Percentiles rank a stretch among this genome's conserved stretches.
Conservation (phyloP, 2,797 vertebrate genomes). For the Lagocephalus sceleratus region DNA sequence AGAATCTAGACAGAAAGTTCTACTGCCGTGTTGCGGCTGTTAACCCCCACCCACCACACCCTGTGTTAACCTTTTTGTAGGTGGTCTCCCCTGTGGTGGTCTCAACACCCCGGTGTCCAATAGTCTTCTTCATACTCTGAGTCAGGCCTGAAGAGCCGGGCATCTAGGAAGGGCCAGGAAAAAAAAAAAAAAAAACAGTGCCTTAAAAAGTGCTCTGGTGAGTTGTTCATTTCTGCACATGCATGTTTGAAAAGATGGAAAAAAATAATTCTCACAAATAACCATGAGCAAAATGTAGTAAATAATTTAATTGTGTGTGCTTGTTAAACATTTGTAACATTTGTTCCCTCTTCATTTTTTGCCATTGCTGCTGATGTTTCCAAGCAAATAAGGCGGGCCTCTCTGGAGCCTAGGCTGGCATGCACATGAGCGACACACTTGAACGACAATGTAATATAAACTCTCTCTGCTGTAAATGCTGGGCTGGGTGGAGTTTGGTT, state of each 20-base stretch:
- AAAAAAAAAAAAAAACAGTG: constrained; percentile 2
- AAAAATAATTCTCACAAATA: too few relatives aligned
- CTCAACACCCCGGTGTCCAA: constrained; percentile 92
- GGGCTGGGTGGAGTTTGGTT: too few relatives aligned
- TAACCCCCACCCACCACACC: constrained; percentile 2
- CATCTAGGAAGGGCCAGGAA: constrained; percentile 64
- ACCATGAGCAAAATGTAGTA: too few relatives aligned
- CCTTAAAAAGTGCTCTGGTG: neutral
- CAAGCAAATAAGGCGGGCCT: too few relatives aligned
- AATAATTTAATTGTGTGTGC: too few relatives aligned
- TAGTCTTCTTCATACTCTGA: constrained; percentile 89
- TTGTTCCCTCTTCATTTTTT: too few relatives aligned
- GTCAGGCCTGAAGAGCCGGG: constrained; percentile 77
- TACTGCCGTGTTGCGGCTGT: constrained; percentile 9
- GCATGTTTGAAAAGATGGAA: constrained; percentile 7
- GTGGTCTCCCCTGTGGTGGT: constrained; percentile 94
- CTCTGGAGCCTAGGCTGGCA: too few relatives aligned
- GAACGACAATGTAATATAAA: too few relatives aligned
- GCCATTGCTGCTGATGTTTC: too few relatives aligned
- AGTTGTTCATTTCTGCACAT: neutral
- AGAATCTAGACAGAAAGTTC: constrained; percentile 34
- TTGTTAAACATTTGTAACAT: too few relatives aligned
- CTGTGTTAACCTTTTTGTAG: constrained; percentile 88
- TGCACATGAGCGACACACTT: too few relatives aligned
- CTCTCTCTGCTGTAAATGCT: too few relatives aligned